Evolutionary conservation across 2,113 vertebrate species (phyloP).

Genomic region (Anthoscopus minutus): DNA sequence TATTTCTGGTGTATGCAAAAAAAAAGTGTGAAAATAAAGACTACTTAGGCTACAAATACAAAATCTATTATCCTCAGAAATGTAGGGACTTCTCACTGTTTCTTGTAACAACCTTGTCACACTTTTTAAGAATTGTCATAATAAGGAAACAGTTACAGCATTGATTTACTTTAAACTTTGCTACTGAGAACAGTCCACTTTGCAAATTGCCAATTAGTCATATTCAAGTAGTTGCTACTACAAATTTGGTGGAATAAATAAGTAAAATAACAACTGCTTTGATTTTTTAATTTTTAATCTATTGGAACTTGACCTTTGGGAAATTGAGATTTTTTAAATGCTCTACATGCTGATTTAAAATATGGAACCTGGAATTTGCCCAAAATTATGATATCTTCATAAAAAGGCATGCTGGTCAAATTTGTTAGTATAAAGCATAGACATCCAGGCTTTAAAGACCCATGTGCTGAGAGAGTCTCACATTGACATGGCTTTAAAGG

Average conservation of each 20-base stretch:
- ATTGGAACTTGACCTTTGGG: neutral
- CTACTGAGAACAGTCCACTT: constrained; percentile 19
- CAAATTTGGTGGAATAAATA: neutral
- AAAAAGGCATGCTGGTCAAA: constrained; percentile 27
- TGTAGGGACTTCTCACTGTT: neutral
- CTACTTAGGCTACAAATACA: neutral
- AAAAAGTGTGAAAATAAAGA: constrained; percentile 2
- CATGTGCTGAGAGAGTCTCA: constrained; percentile 22
- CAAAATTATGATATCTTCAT: neutral
- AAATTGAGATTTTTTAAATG: constrained; percentile 17
- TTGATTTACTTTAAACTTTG: constrained; percentile 3
- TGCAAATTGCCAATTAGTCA: constrained; percentile 22
- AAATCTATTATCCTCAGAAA: neutral
- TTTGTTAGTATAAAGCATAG: constrained; percentile 20
- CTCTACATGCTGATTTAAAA: neutral
- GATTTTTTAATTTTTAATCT: constrained; percentile 16
- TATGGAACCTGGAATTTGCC: constrained; percentile 5
- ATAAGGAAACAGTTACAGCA: constrained; percentile 30
- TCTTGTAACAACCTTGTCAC: constrained; percentile 31
- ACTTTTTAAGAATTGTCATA: constrained; percentile 42
- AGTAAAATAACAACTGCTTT: neutral
- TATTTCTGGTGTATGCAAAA: neutral
- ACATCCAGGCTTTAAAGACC: constrained; percentile 16
- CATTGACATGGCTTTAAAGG: constrained; percentile 46
- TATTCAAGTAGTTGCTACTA: neutral